Evolutionary conservation across 1,140 invertebrate species (phyloP).

Genomic region (Rhagoletis zephyria): DNA sequence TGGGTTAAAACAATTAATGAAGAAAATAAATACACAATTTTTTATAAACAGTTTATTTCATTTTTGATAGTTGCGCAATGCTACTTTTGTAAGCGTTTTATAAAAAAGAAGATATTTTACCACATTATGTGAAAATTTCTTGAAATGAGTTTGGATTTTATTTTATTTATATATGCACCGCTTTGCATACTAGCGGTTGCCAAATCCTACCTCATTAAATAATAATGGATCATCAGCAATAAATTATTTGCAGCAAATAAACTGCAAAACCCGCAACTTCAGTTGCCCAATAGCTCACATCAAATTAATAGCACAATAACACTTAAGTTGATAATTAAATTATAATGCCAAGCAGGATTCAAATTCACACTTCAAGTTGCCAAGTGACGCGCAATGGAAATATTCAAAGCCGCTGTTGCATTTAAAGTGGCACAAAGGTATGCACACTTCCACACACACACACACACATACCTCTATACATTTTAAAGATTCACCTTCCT

Average conservation of each 20-base stretch:
- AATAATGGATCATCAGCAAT: neutral
- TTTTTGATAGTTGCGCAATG: too few species aligned
- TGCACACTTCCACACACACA: neutral
- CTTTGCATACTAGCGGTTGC: neutral
- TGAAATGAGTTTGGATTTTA: neutral
- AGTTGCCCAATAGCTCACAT: too few species aligned
- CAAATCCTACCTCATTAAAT: neutral
- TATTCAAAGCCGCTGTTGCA: neutral
- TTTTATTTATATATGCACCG: neutral
- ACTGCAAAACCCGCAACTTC: too few species aligned
- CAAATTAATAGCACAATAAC: neutral
- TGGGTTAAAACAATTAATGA: too few species aligned
- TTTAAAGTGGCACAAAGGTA: neutral
- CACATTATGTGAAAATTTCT: too few species aligned
- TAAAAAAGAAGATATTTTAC: too few species aligned
- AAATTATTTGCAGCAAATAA: neutral
- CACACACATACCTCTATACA: neutral
- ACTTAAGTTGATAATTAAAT: constrained; percentile 27
- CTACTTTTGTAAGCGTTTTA: too few species aligned
- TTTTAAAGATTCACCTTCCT: neutral
- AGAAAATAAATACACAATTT: too few species aligned
- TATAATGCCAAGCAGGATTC: constrained; percentile 9
- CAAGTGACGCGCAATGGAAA: neutral
- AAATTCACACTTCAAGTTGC: constrained; percentile 27
- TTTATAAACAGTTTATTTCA: too few species aligned